phyloP scores from a whole-genome alignment of 2,888 invertebrate species.

The Troglohyphantes excavatus region DNA sequence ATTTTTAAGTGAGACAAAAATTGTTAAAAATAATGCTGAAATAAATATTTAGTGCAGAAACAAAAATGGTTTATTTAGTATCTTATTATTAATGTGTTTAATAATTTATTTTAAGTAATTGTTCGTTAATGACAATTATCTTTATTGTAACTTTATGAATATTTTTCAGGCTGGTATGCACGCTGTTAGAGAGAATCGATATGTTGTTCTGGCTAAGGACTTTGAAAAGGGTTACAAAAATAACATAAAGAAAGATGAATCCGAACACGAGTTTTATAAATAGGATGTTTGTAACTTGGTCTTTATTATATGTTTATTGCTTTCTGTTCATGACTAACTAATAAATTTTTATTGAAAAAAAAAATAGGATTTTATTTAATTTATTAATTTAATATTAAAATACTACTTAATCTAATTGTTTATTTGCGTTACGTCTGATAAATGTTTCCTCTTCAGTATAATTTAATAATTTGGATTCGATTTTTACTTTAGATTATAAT shows the following conservation, averaged over 20 bases:
- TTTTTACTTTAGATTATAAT: no score
- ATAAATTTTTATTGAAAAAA: conserved; percentile 47
- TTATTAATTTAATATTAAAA: no score
- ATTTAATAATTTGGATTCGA: no score
- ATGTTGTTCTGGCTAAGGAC: conserved; percentile 99
- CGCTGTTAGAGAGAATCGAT: conserved; percentile 99
- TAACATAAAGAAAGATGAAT: conserved; percentile 99
- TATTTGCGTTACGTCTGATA: no score
- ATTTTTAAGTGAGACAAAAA: no score
- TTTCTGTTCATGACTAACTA: conserved; percentile 30
- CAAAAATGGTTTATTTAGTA: background rate
- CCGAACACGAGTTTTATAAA: conserved; percentile 99
- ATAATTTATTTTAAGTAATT: background rate
- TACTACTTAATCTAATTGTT: no score
- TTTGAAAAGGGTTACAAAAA: conserved; percentile 99
- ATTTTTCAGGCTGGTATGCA: conserved; percentile 95
- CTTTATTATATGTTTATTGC: conserved; percentile 13
- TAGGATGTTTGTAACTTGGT: conserved; percentile 84
- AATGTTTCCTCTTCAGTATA: no score
- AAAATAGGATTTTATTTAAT: no score
- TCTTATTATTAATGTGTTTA: background rate
- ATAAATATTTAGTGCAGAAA: no score
- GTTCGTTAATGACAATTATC: background rate
- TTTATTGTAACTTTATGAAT: conserved; percentile 37
- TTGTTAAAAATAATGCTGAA: no score